Percentiles rank a stretch among this genome's conserved stretches.
These are phyloP conservation scores for Chesias legatella DNA, from an alignment of 2,888 invertebrate genomes.

Conservation along the genomic window DNA sequence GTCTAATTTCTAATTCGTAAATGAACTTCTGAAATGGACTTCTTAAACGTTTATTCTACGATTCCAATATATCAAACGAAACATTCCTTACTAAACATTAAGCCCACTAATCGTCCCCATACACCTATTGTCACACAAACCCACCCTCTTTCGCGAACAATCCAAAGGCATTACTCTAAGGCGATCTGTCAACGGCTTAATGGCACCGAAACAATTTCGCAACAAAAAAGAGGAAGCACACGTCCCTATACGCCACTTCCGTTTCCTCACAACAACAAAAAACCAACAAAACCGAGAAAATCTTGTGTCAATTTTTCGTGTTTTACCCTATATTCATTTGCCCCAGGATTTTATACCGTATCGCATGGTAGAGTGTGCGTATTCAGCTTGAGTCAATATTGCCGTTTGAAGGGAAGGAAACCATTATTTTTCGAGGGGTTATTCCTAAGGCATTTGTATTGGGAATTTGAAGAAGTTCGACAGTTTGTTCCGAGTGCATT, in stretches of 20 bases:
- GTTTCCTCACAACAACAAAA: conserved; percentile 69
- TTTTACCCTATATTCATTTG: conserved; percentile 42
- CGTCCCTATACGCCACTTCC: conserved; percentile 72
- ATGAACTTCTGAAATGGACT: too few species aligned
- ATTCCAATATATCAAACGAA: conserved; percentile 6
- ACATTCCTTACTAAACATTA: conserved; percentile 16
- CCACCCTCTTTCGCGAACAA: conserved; percentile 55
- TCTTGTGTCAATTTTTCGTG: conserved; percentile 52
- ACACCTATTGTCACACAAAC: conserved; percentile 58
- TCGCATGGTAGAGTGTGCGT: rapidly evolving
- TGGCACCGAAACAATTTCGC: conserved; percentile 78
- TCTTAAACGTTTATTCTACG: too few species aligned
- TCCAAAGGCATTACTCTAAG: conserved; percentile 68
- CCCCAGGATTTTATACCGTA: conserved; percentile 29
- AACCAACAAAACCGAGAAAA: conserved; percentile 70
- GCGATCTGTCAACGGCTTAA: conserved; percentile 79
- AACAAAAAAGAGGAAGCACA: conserved; percentile 77
- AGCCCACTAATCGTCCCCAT: conserved; percentile 30
- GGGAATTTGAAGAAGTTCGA: conserved; percentile 80
- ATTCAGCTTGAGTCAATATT: conserved; percentile 18
- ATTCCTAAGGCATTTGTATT: conserved; percentile 74
- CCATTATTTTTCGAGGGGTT: conserved; percentile 77
- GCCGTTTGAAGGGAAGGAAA: conserved; percentile 53
- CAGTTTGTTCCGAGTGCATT: conserved; percentile 81
- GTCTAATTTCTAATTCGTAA: too few species aligned